Base-by-base conservation (phyloP, 2,113 vertebrate species). In the Antechinus stuartii region DNA sequence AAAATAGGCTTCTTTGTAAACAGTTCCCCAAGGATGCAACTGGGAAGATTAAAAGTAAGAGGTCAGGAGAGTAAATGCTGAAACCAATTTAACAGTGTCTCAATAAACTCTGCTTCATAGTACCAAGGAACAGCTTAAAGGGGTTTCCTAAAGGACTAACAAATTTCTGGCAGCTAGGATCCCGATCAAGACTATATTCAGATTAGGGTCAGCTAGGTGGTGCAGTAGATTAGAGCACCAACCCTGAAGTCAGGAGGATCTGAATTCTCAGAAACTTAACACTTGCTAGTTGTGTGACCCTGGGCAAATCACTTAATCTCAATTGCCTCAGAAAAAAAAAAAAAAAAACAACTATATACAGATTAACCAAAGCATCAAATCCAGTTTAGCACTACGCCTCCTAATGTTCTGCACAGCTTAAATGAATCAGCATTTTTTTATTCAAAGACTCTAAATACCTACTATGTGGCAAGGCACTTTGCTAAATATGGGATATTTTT, bases 1-100 rank as follows among this genome's bases (percentile, higher is more conserved):
- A 99, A 99, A 98, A 99, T 99, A 97, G 99, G 99, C 98, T 99
- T 99, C 99, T 99, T 99, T 91, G 99, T 99, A 97, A 99, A 99
- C 91, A 99, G 99, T 98, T 99, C 99, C 97, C 99, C 99, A 95
- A 99, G 99, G 98, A 99, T 99, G 97, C 99, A 99, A 97, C 99
- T 99, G 98, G 95, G 93, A 95, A 97, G 94, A 98, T 90, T 97
- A 98, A 98, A 98, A 98, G 94, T 96, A 95, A 97, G 92, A 98
- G 95, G 97, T 98, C 97, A 98, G 0, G 94, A 96, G 94, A 98
- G 95, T 97, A 97, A 96, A 96, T 93, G 95, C 96, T 93, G 52
- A 92, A 96, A 52, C 3, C 54, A 90, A 84, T 7, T 96, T 93
- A 94, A 94, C 2, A 92, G 1, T 95, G 24, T 96, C 54, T 96